Evolutionary conservation across 1,140 invertebrate species (phyloP).

Genomic region (Galendromus occidentalis): DNA sequence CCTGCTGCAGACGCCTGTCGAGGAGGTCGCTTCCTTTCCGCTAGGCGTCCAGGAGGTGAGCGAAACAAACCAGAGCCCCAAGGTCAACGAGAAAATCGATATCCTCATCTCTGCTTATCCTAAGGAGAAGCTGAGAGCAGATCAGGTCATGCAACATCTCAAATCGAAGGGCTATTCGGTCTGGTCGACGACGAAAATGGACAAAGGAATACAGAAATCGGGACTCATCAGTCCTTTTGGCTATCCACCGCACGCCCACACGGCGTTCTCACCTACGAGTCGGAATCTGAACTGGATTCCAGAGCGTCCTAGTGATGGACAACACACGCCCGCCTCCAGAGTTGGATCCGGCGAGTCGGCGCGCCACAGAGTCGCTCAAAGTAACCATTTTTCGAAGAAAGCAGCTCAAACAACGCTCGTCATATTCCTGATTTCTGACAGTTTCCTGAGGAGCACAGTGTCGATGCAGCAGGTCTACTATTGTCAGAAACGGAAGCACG

Average conservation of each 20-base stretch:
- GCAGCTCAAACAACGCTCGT: not conserved
- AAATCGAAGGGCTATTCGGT: not conserved
- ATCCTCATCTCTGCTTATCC: conserved; percentile 21
- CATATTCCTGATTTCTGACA: not conserved
- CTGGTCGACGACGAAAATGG: conserved; percentile 5
- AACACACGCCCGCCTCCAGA: not conserved
- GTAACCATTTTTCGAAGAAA: not conserved
- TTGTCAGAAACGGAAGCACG: conserved; percentile 29
- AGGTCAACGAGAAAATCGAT: conserved; percentile 7
- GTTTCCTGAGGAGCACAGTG: not conserved
- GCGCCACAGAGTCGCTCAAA: not conserved
- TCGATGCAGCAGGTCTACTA: conserved; percentile 26
- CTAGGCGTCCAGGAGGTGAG: not conserved
- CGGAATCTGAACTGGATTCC: not conserved
- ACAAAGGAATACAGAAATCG: not conserved
- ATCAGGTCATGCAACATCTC: not conserved
- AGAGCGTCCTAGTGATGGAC: not conserved
- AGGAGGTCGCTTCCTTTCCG: not conserved
- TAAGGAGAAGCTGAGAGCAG: not conserved
- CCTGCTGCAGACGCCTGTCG: conserved; percentile 3
- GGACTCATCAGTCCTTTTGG: not conserved
- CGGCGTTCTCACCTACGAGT: not conserved
- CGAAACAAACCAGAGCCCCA: not conserved
- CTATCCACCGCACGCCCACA: not conserved
- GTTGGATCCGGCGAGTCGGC: not conserved